A percentile compares a stretch with the other conserved stretches of the same genome.
These are phyloP conservation scores for Chorisops tibialis DNA, from an alignment of 2,888 invertebrate species.

Conservation along the genomic window DNA sequence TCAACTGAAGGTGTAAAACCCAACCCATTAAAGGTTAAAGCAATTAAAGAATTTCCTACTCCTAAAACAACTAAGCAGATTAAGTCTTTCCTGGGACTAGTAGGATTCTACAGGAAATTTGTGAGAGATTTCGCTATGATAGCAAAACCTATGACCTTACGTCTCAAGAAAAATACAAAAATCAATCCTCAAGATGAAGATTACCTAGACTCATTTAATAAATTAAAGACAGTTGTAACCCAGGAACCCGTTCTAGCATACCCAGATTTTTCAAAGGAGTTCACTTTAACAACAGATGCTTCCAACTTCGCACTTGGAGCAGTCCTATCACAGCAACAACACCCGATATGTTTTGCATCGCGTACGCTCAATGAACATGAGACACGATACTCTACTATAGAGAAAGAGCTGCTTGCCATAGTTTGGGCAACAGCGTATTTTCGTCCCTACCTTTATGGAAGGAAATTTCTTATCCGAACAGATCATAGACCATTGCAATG, in stretches of 20 bases:
- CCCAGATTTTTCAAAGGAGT: slow-evolving; percentile 43
- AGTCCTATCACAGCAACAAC: slow-evolving; percentile 37
- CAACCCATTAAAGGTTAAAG: slow-evolving; percentile 39
- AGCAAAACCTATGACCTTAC: slow-evolving; percentile 19
- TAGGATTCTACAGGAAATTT: too few relatives aligned
- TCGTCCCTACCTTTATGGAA: slow-evolving; percentile 42
- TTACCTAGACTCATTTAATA: slow-evolving; percentile 3
- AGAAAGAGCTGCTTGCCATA: slow-evolving; percentile 42
- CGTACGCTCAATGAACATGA: slow-evolving; percentile 35
- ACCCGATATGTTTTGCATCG: slow-evolving; percentile 38
- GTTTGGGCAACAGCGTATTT: slow-evolving; percentile 43
- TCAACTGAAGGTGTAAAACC: slow-evolving; percentile 40
- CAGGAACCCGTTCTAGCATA: slow-evolving; percentile 42
- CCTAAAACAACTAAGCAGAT: slow-evolving; percentile 37
- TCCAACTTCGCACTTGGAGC: slow-evolving; percentile 36
- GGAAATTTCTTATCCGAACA: slow-evolving; percentile 44
- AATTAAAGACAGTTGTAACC: slow-evolving; percentile 7
- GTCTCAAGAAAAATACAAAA: slow-evolving; percentile 15
- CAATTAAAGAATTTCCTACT: slow-evolving; percentile 36
- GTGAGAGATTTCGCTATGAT: too few relatives aligned
- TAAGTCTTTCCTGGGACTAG: slow-evolving; percentile 36
- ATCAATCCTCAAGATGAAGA: slow-evolving; percentile 3
- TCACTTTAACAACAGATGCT: too few relatives aligned
- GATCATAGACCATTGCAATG: slow-evolving; percentile 47
- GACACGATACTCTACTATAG: slow-evolving; percentile 37